phyloP scores from a whole-genome alignment of 2,888 invertebrate genomes.

The Melanostoma mellinum region DNA sequence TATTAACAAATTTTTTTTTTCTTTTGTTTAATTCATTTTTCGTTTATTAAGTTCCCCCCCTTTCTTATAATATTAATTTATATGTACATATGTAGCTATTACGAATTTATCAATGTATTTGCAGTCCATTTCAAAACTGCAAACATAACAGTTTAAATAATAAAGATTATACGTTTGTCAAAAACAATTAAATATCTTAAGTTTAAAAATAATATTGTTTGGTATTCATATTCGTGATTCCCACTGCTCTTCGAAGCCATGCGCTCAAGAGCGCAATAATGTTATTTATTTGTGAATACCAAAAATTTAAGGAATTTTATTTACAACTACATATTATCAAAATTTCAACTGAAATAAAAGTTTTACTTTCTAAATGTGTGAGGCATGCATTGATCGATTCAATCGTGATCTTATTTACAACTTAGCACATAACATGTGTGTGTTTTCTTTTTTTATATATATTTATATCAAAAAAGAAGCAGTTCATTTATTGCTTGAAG shows the following conservation, averaged over 20 bases:
- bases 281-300: too few relatives aligned
- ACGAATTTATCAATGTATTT: too few relatives aligned
- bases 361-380: neutral
- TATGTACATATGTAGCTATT: too few relatives aligned
- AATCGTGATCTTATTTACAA: slow-evolving; percentile 11
- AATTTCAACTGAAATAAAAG: slow-evolving; percentile 27
- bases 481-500: slow-evolving; percentile 1
- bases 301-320: neutral
- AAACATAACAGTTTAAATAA: slow-evolving; percentile 10
- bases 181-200: slow-evolving; percentile 32
- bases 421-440: neutral
- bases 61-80: slow-evolving; percentile 2
- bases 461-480: neutral
- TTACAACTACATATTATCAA: slow-evolving; percentile 13
- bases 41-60: slow-evolving; percentile 6
- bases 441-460: neutral
- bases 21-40: neutral
- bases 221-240: neutral
- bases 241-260: too few relatives aligned
- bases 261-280: too few relatives aligned
- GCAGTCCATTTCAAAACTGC: neutral
- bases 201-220: slow-evolving; percentile 4
- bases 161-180: neutral
- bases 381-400: neutral
- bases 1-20: neutral